Evolutionary conservation across 2,888 invertebrate species (phyloP).

Genomic region (Xanthorhoe spadicearia): DNA sequence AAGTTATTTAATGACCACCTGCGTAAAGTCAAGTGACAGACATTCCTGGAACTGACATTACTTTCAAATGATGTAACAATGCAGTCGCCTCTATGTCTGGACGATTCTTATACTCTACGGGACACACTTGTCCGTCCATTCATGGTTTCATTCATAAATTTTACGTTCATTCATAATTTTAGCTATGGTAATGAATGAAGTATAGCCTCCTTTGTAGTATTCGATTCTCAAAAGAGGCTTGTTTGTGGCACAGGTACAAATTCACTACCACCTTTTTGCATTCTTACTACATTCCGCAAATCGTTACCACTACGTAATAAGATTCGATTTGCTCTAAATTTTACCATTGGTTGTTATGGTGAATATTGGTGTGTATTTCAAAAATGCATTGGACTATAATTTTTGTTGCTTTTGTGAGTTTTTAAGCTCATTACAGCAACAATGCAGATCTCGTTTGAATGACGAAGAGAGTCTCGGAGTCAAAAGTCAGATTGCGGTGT

Average conservation of each 20-base stretch:
- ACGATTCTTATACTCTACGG: conserved; percentile 54
- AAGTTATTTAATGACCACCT: conserved; percentile 77
- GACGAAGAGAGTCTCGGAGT: conserved; percentile 31
- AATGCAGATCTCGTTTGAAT: conserved; percentile 39
- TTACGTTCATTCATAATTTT: conserved; percentile 69
- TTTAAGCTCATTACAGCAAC: conserved; percentile 58
- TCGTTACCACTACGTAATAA: neutral
- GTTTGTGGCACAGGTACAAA: conserved; percentile 57
- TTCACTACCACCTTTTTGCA: conserved; percentile 34
- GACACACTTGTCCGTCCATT: conserved; percentile 59
- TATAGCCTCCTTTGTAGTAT: conserved; percentile 55
- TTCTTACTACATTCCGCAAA: neutral
- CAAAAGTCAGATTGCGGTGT: neutral
- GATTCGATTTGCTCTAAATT: conserved; percentile 10
- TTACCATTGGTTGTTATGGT: neutral
- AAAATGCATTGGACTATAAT: conserved; percentile 44
- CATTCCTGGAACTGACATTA: conserved; percentile 57
- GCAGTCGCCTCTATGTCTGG: conserved; percentile 65
- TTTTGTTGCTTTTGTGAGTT: conserved; percentile 51
- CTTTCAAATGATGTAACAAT: conserved; percentile 65
- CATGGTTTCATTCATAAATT: conserved; percentile 58
- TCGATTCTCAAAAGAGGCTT: conserved; percentile 49
- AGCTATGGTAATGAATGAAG: conserved; percentile 68
- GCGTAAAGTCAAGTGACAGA: conserved; percentile 47
- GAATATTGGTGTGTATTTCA: conserved; percentile 12